Base-by-base conservation (phyloP, 2,113 vertebrate genomes). In the Pedetes capensis region DNA sequence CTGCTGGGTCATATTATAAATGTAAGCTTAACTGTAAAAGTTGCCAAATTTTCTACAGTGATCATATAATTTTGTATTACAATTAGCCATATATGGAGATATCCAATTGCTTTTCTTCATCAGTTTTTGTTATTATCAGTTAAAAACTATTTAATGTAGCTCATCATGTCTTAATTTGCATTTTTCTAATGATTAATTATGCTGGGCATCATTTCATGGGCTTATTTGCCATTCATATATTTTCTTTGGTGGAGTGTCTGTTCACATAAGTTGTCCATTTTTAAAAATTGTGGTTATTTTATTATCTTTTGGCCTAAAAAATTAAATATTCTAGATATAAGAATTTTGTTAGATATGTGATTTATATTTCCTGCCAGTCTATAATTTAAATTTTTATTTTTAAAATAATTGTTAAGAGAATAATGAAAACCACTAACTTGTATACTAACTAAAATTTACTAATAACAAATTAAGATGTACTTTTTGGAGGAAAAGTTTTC, bases 21-120 rank as follows among this genome's bases (percentile, higher is more conserved):
- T 74, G 5, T 39, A 94, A 80, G 8, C 6, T 92, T 86, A 81
- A n/a, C n/a, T n/a, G n/a, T n/a, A 92, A 80, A 80, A 82, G 76
- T 27, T 55, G 17, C 34, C 29, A 49, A 3, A 57, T 78, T 82
- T 93, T 95, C 51, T 34, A 47, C 75, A 53, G 23, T 22, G 32
- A 3, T 16, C 11, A 29, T 49, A 74, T 4, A 49, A 17, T 75
- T 93, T 63, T 59, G n/a, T n/a, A 49, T 84, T 74, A 72, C 37
- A 8, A 11, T 25, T 75, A 74, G 44, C 23, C 49, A 39, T 47
- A 8, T 44, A 23, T 91, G n/a, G 22, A 94, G 49, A 42, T 34
- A 72, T 16, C 8, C 37, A 47, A 0, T 64, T 94, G 37, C 44
- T 76, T 83, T 80, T 79, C 37, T 44, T 68, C 5, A 27, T 4